Evolutionary conservation across 2,797 vertebrate genomes (phyloP).

Genomic region (Pseudomugil gertrudae): DNA sequence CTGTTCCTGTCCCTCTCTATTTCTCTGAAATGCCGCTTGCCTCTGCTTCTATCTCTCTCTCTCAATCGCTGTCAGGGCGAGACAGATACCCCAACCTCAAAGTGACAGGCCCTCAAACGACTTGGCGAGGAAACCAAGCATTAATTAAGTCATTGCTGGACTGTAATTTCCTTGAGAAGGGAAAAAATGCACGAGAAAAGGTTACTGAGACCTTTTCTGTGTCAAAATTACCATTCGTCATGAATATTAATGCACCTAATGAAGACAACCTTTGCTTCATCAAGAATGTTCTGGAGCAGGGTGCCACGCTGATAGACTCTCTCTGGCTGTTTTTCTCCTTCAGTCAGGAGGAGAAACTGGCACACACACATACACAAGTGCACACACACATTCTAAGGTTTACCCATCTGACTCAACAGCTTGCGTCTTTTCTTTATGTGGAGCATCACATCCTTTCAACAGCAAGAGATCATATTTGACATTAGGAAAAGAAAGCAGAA

Average conservation of each 20-base stretch:
- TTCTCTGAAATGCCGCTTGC: conserved; percentile 74
- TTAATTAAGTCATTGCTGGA: conserved; percentile 99
- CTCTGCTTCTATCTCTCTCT: conserved; percentile 71
- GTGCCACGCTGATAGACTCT: conserved; percentile 95
- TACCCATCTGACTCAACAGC: conserved; percentile 64
- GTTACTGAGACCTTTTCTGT: conserved; percentile 99
- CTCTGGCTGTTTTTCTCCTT: conserved; percentile 82
- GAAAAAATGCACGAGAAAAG: conserved; percentile 99
- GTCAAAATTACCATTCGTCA: conserved; percentile 99
- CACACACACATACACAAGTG: conserved; percentile 60
- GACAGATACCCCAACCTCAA: conserved; percentile 91
- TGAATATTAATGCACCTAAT: conserved; percentile 99
- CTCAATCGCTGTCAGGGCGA: conserved; percentile 87
- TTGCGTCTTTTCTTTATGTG: conserved; percentile 57
- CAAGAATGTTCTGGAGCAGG: conserved; percentile 98
- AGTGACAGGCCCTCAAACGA: conserved; percentile 96
- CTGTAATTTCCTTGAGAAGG: conserved; percentile 99
- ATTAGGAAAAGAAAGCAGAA: conserved; percentile 28
- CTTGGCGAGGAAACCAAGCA: conserved; percentile 90
- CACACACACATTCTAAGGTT: conserved; percentile 59
- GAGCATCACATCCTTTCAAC: conserved; percentile 59
- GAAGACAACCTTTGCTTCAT: conserved; percentile 99
- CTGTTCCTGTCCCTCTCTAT: conserved; percentile 60
- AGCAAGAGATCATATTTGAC: conserved; percentile 49
- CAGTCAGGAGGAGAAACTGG: conserved; percentile 77